A percentile compares a stretch with the other conserved stretches of the same genome.
phyloP scores from a whole-genome alignment of 2,888 invertebrate genomes.

The Diarsia brunnea region DNA sequence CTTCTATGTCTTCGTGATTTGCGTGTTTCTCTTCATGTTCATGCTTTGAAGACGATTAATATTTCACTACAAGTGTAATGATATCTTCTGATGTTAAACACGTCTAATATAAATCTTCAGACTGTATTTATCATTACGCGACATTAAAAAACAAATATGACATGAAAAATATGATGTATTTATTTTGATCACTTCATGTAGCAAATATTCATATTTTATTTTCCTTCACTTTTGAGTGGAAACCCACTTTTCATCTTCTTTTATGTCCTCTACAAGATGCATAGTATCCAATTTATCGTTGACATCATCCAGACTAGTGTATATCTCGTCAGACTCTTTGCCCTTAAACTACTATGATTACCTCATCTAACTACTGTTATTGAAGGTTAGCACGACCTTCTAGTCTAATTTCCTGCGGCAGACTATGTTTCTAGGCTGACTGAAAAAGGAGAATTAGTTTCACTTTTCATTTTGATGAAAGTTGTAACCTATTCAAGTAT shows the following conservation, averaged over 20 bases:
- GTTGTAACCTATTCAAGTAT: slow-evolving; percentile 11
- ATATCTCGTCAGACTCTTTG: slow-evolving; percentile 8
- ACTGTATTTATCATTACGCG: slow-evolving; percentile 8
- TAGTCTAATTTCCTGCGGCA: not conserved
- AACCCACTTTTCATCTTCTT: slow-evolving; percentile 9
- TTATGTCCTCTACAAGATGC: not conserved
- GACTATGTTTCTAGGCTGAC: not conserved
- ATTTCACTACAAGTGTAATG: not conserved
- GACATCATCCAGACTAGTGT: slow-evolving; percentile 26
- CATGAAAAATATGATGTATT: slow-evolving; percentile 17
- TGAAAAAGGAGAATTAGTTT: not conserved
- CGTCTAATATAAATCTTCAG: not conserved
- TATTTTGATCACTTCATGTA: not conserved
- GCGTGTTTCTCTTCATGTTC: not conserved
- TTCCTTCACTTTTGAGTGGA: not conserved
- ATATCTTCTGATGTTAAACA: slow-evolving; percentile 1
- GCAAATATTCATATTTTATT: not conserved
- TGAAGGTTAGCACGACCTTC: slow-evolving; percentile 18
- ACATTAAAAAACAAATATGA: slow-evolving; percentile 20
- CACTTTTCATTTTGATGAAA: slow-evolving; percentile 41
- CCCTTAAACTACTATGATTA: slow-evolving; percentile 28
- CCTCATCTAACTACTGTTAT: slow-evolving; percentile 2
- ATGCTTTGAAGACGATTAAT: not conserved
- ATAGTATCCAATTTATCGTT: slow-evolving; percentile 30
- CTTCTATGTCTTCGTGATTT: not conserved